Conservation (phyloP, 2,888 invertebrate species). For the Meiosimyza platycephala region DNA sequence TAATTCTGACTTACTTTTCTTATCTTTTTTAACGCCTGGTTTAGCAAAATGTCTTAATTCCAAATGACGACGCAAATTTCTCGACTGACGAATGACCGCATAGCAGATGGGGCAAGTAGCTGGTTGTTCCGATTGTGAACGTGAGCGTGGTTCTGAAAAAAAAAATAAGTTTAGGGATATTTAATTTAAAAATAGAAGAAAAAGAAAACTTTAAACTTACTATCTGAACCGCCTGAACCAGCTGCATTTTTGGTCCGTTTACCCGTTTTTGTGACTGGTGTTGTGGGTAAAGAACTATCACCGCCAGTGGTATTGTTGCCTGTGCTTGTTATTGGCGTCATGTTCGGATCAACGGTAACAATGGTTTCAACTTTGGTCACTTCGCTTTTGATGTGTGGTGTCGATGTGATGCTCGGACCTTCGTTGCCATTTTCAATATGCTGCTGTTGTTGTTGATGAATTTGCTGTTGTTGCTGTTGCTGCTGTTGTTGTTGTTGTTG, state of each 20-base stretch:
- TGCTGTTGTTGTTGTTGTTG: slow-evolving; percentile 44
- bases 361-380: slow-evolving; percentile 63
- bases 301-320: slow-evolving; percentile 49
- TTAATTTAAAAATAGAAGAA: neutral
- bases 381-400: slow-evolving; percentile 63
- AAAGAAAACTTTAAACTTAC: slow-evolving; percentile 38
- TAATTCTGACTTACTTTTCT: slow-evolving; percentile 63
- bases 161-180: slow-evolving; percentile 26
- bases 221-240: slow-evolving; percentile 34
- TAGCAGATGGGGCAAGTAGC: slow-evolving; percentile 73
- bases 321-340: slow-evolving; percentile 56
- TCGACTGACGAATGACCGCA: slow-evolving; percentile 72
- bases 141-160: slow-evolving; percentile 67
- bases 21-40: slow-evolving; percentile 66
- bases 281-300: slow-evolving; percentile 46
- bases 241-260: slow-evolving; percentile 45
- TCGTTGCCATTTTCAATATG: slow-evolving; percentile 59
- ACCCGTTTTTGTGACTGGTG: slow-evolving; percentile 45
- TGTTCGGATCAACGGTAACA: slow-evolving; percentile 62
- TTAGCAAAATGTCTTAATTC: slow-evolving; percentile 68
- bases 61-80: slow-evolving; percentile 72
- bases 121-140: slow-evolving; percentile 73
- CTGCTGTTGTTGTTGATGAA: slow-evolving; percentile 42
- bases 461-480: slow-evolving; percentile 48
- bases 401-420: slow-evolving; percentile 55